phyloP scores from a whole-genome alignment of 37 sponge, comb jelly and placozoan genomes.

The Beroe ovata region DNA sequence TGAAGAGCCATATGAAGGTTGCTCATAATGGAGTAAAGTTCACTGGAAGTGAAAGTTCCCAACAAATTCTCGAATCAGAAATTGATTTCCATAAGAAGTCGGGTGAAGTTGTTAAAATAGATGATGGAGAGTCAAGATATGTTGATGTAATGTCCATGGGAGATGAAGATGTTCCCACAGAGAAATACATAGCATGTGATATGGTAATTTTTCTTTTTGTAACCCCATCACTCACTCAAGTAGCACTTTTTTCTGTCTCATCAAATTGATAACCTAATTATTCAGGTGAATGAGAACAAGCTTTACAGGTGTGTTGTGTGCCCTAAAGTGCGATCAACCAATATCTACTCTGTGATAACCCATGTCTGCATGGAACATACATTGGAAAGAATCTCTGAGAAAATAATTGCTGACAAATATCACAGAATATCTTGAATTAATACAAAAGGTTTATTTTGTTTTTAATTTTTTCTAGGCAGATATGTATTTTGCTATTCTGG shows the following conservation, averaged over 20 bases:
- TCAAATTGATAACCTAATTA: not conserved
- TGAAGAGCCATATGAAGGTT: not conserved
- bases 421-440: not conserved
- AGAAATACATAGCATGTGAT: too few species aligned
- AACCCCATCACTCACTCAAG: too few species aligned
- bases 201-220: too few species aligned
- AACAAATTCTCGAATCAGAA: not conserved
- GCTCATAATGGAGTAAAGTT: not conserved
- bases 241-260: too few species aligned
- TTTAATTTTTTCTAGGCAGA: too few species aligned
- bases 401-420: not conserved
- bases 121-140: not conserved
- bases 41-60: not conserved
- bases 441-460: too few species aligned
- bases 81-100: not conserved
- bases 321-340: slow-evolving; percentile 1
- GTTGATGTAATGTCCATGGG: too few species aligned
- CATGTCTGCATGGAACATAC: slow-evolving; percentile 32
- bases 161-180: too few species aligned
- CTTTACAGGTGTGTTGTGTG: not conserved
- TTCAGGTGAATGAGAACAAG: not conserved
- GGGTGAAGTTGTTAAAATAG: not conserved
- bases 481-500: too few species aligned
- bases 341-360: not conserved
- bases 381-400: slow-evolving; percentile 9